A percentile compares a stretch with the other conserved stretches of the same genome.
phyloP scores from a whole-genome alignment of 53 echinoderm and acorn worm genomes.

The Patiria pectinifera region DNA sequence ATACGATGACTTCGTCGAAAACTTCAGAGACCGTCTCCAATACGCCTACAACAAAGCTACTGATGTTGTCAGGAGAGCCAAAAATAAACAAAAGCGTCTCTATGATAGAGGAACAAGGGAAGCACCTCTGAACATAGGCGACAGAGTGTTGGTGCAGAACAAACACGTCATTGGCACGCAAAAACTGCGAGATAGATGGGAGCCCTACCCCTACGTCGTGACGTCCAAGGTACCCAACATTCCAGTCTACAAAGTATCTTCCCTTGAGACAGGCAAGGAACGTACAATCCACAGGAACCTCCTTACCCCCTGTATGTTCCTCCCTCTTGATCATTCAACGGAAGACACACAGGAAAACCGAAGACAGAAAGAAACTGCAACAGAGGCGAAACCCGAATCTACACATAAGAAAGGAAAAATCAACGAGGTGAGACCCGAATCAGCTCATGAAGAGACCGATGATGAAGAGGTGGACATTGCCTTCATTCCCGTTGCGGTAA shows the following conservation, averaged over 20 bases:
- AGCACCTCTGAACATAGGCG: constrained; percentile 29
- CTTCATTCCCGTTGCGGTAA: too few relatives aligned
- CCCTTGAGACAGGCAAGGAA: constrained; percentile 12
- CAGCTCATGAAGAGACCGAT: too few relatives aligned
- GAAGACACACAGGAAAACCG: background rate
- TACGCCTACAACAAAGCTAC: constrained; percentile 4
- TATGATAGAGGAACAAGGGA: background rate
- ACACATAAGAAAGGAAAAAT: too few relatives aligned
- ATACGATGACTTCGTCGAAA: background rate
- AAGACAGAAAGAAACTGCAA: background rate
- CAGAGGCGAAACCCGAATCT: background rate
- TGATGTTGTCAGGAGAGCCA: constrained; percentile 18
- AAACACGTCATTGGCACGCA: background rate
- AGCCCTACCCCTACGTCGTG: constrained; percentile 25
- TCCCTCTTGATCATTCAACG: constrained; percentile 1
- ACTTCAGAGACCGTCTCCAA: constrained; percentile 14
- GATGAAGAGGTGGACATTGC: too few relatives aligned
- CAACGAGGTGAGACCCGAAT: too few relatives aligned
- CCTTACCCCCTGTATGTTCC: constrained; percentile 49
- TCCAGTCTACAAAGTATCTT: constrained; percentile 31
- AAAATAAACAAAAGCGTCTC: constrained; percentile 23
- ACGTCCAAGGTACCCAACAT: constrained; percentile 20
- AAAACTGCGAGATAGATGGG: constrained; percentile 51
- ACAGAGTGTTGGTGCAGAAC: constrained; percentile 30
- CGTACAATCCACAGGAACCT: constrained; percentile 51